These are phyloP conservation scores for Perca schrenkii DNA, from an alignment of 2,113 vertebrate species.

Conservation along the genomic window DNA sequence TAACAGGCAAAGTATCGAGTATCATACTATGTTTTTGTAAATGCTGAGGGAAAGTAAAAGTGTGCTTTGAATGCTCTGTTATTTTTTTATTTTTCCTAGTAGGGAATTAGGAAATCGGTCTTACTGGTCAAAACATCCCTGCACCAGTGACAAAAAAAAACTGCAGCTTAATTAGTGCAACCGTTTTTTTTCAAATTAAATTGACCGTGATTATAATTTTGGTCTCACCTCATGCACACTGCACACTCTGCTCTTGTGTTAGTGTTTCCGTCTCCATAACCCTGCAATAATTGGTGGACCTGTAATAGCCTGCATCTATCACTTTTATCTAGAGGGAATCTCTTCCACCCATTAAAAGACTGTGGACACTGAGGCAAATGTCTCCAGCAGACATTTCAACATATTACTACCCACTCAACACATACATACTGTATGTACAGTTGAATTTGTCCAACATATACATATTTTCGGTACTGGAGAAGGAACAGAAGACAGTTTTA, in stretches of 20 bases:
- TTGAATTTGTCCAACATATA: not conserved
- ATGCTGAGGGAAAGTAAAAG: no score
- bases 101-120: not conserved
- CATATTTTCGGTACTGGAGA: not conserved
- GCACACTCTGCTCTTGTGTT: not conserved
- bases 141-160: not conserved
- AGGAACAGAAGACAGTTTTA: not conserved
- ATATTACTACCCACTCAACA: slow-evolving; percentile 14
- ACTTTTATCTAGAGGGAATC: slow-evolving; percentile 17
- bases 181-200: slow-evolving; percentile 12
- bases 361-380: slow-evolving; percentile 24
- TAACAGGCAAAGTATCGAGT: no score
- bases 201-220: slow-evolving; percentile 8
- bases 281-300: slow-evolving; percentile 12
- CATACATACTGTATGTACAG: not conserved
- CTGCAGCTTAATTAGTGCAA: no score
- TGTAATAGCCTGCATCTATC: slow-evolving; percentile 52
- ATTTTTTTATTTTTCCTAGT: no score
- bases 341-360: slow-evolving; percentile 13
- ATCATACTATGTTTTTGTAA: no score
- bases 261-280: not conserved
- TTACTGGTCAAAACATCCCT: not conserved
- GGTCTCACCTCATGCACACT: not conserved
- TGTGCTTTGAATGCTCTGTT: no score
- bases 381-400: slow-evolving; percentile 18